Evolutionary conservation across 2,113 vertebrate species (phyloP).

Genomic region (Anoura caudifer): DNA sequence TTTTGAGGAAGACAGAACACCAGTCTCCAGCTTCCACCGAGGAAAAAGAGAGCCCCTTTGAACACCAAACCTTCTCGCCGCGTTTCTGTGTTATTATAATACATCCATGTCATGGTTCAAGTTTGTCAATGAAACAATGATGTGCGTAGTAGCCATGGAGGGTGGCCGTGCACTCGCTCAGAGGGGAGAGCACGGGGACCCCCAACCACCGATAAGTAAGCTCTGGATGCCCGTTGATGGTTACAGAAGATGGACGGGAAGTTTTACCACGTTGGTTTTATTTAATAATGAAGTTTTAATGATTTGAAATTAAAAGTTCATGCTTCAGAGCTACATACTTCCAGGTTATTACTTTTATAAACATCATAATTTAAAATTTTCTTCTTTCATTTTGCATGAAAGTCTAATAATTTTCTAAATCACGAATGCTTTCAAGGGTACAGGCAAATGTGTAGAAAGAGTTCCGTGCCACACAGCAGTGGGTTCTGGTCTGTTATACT

Average conservation of each 20-base stretch:
- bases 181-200: background rate
- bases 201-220: background rate
- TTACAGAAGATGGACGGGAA: background rate
- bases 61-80: background rate
- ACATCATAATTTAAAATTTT: background rate
- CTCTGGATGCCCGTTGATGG: background rate
- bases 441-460: background rate
- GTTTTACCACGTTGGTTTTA: background rate
- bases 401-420: background rate
- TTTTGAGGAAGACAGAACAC: background rate
- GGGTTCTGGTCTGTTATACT: background rate
- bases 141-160: background rate
- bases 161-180: background rate
- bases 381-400: background rate
- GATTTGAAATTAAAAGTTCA: slow-evolving; percentile 34
- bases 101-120: background rate
- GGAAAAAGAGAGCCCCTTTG: background rate
- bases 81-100: background rate
- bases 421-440: background rate
- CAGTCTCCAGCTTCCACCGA: background rate
- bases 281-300: background rate
- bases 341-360: background rate
- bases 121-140: background rate
- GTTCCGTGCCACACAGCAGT: too few relatives aligned
- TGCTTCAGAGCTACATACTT: background rate